phyloP scores from a whole-genome alignment of 1,140 invertebrate species.

The Leptinotarsa lineolata region DNA sequence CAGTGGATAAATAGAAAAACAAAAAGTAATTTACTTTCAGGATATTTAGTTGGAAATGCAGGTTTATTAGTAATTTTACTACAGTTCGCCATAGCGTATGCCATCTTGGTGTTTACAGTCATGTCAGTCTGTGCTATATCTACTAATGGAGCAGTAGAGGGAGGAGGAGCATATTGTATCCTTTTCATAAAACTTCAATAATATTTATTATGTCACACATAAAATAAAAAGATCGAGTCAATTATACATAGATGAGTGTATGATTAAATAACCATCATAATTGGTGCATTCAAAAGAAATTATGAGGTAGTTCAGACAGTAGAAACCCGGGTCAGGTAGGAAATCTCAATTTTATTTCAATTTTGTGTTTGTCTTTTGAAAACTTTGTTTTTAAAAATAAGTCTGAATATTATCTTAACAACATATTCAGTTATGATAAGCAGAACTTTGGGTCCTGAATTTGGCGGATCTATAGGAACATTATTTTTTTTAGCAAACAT shows the following conservation, averaged over 20 bases:
- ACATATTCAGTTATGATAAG: slow-evolving; percentile 89
- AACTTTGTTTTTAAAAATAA: neutral
- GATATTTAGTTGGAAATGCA: slow-evolving; percentile 96
- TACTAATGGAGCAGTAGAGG: slow-evolving; percentile 98
- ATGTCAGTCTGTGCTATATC: slow-evolving; percentile 98
- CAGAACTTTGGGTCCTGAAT: slow-evolving; percentile 93
- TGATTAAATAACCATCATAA: no score
- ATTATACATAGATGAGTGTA: no score
- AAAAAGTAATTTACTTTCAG: slow-evolving; percentile 63
- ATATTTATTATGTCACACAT: no score
- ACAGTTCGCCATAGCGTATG: slow-evolving; percentile 91
- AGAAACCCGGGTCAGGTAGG: no score
- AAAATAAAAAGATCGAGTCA: no score
- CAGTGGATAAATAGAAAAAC: neutral
- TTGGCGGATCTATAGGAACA: slow-evolving; percentile 95
- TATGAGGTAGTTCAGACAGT: no score
- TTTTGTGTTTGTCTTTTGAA: neutral
- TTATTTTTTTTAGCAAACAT: slow-evolving; percentile 97
- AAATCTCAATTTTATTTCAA: neutral
- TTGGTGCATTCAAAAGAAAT: no score
- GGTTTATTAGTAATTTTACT: slow-evolving; percentile 85
- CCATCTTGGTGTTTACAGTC: slow-evolving; percentile 94
- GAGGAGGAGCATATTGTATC: slow-evolving; percentile 97
- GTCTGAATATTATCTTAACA: slow-evolving; percentile 36
- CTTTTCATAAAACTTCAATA: neutral